A percentile compares a stretch with the other conserved stretches of the same genome.
These are phyloP conservation scores for Rostratula benghalensis DNA, from an alignment of 2,113 vertebrate species.

Conservation along the genomic window DNA sequence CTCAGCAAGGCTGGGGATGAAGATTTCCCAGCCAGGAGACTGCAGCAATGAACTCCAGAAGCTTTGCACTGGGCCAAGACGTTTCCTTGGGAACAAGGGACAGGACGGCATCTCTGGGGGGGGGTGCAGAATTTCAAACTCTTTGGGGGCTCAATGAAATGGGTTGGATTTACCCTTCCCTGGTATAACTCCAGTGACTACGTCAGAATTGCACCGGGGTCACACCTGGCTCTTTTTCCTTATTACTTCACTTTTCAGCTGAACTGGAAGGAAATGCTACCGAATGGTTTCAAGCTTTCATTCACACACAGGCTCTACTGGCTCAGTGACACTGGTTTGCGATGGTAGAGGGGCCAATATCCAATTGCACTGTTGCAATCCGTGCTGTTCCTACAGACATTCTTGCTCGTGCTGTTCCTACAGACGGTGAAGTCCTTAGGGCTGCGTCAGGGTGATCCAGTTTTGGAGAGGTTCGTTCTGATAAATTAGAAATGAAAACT, in stretches of 20 bases:
- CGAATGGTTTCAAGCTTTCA: not conserved
- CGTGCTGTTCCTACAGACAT: not conserved
- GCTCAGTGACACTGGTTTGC: not conserved
- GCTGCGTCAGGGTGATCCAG: not conserved
- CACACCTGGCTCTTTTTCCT: not conserved
- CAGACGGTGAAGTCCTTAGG: not conserved
- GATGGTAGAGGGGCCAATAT: not conserved
- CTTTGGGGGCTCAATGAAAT: not conserved
- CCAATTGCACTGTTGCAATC: not conserved
- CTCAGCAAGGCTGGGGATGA: not conserved
- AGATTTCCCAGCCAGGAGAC: not conserved
- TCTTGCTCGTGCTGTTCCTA: not conserved
- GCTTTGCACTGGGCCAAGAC: not conserved
- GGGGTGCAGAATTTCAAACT: not conserved
- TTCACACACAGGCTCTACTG: not conserved
- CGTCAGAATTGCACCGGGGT: conserved; percentile 18
- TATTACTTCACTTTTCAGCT: not conserved
- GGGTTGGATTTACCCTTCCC: not conserved
- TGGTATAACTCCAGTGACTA: not conserved
- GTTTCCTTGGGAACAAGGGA: not conserved
- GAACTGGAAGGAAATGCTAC: not conserved
- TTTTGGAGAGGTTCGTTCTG: conserved; percentile 38
- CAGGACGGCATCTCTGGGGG: not conserved
- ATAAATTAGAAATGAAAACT: conserved; percentile 25
- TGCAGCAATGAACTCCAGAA: accelerated